Conservation (phyloP, 2,797 vertebrate genomes). For the Sebastes hubbsi region DNA sequence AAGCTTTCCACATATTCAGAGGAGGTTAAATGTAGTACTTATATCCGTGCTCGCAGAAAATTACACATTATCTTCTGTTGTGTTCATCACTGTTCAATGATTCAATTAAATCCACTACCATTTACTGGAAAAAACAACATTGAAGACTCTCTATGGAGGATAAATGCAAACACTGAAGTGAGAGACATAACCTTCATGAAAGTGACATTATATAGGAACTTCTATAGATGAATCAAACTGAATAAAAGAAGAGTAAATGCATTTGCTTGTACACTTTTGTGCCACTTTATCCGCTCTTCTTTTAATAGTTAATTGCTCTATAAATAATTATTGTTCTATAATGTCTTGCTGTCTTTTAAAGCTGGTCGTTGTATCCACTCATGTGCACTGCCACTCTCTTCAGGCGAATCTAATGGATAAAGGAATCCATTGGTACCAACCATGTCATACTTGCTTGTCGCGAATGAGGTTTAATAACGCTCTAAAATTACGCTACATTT, state of each 20-base stretch:
- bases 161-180: not conserved
- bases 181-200: too few relatives aligned
- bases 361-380: not conserved
- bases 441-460: too few relatives aligned
- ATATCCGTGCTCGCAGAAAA: not conserved
- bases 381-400: not conserved
- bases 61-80: not conserved
- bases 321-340: not conserved
- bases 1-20: not conserved
- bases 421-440: too few relatives aligned
- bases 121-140: not conserved
- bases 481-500: accelerated
- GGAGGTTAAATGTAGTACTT: not conserved
- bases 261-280: not conserved
- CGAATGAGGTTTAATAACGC: too few relatives aligned
- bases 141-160: not conserved
- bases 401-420: not conserved
- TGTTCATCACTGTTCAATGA: not conserved
- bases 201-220: too few relatives aligned
- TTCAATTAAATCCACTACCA: not conserved
- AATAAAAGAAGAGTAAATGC: not conserved
- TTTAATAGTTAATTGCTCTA: not conserved
- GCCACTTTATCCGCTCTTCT: too few relatives aligned
- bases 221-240: too few relatives aligned
- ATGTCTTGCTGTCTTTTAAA: not conserved